Base-by-base conservation (phyloP, 2,797 vertebrate genomes). In the Tamandua tetradactyla region DNA sequence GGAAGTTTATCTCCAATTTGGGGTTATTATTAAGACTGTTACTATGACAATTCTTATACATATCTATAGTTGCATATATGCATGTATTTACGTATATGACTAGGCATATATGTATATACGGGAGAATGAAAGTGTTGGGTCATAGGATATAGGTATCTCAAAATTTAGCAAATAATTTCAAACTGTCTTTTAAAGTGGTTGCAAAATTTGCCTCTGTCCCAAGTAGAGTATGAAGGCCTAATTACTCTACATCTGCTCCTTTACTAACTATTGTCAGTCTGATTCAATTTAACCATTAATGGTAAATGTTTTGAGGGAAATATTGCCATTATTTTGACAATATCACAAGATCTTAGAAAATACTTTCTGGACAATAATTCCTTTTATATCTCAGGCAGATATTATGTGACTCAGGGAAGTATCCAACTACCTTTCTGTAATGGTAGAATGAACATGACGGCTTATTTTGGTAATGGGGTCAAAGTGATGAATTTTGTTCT, bases 161-260 rank as follows among this genome's bases (percentile, higher is more conserved):
- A 3, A n/a, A 22, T 35, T 15, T 20, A n/a, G 27, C 23, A 18
- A 18, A 12, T 23, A 32, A 62, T 42, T 83, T 80, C 25, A 78
- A 11, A 40, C 5, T 25, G 7, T 37, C 62, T 74, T 40, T n/a
- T 69, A 17, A 59, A 55, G 18, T n/a, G 3, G 2, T 40, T 4
- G 8, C 15, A 2, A 13, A 23, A 2, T 4, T 32, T 40, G 7
- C 23, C 25, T 15, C 40, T 32, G 1, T 4, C 13, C 14, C 52
- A 17, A 44, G 37, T 9, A 30, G 61, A 23, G 12, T 15, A 37
- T 37, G 52, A 40, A 52, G n/a, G 15, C 11, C 40, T 5, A 25
- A 30, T 2, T 20, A 4, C 30, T 62, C n/a, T 6, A 3, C 44
- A n/a, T n/a, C 23, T 49, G 5, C 14, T 87, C 12, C 57, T 32